Conservation (phyloP, 2,888 invertebrate species). For the Cenopis cana region DNA sequence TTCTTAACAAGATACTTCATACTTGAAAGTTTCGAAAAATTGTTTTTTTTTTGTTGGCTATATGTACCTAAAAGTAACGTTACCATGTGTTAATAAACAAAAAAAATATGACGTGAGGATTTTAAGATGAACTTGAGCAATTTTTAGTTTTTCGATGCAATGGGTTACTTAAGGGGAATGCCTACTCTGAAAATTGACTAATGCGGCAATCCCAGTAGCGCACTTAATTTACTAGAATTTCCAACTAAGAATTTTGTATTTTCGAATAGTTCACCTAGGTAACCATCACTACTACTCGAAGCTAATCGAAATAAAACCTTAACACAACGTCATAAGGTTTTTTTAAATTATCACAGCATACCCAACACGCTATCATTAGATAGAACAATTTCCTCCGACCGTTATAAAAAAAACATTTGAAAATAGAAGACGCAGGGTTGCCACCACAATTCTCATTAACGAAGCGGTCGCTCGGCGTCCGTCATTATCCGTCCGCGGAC, state of each 20-base stretch:
- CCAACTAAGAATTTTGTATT: conserved; percentile 12
- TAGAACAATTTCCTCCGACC: conserved; percentile 42
- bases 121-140: not conserved
- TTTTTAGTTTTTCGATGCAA: no score
- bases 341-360: conserved; percentile 9
- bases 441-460: conserved; percentile 74
- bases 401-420: conserved; percentile 44
- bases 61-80: no score
- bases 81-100: no score
- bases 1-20: no score
- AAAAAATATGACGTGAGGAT: no score
- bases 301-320: conserved; percentile 1
- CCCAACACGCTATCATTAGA: conserved; percentile 38
- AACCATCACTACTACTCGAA: not conserved
- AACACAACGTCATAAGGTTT: not conserved
- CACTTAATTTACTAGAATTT: conserved; percentile 16
- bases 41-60: no score
- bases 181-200: not conserved
- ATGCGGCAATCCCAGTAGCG: not conserved
- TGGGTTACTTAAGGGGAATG: no score
- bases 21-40: no score
- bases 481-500: conserved; percentile 76
- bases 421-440: conserved; percentile 64
- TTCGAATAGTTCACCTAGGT: conserved; percentile 9
- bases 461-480: conserved; percentile 68